Conservation (phyloP, 2,888 invertebrate genomes). For the Herminia tarsipennalis region DNA sequence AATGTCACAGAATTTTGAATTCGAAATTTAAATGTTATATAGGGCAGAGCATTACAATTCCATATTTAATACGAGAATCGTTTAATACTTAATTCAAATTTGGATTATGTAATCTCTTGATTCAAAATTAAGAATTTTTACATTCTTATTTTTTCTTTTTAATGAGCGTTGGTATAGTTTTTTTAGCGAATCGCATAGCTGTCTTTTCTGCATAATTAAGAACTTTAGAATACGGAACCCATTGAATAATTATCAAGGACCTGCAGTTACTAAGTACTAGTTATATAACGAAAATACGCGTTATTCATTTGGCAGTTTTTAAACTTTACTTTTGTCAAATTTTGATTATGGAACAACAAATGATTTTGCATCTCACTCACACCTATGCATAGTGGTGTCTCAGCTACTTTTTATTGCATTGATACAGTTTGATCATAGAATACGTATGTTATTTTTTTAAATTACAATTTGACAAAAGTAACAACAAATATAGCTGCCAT, state of each 20-base stretch:
- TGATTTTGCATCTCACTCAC: neutral
- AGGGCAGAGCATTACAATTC: no score
- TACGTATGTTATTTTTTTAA: no score
- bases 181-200: neutral
- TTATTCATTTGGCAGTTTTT: constrained; percentile 39
- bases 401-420: neutral
- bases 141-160: no score
- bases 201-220: constrained; percentile 6
- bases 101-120: no score
- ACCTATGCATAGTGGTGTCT: no score
- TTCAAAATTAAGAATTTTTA: no score
- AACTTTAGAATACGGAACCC: constrained; percentile 18
- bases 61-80: no score
- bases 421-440: no score
- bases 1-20: no score
- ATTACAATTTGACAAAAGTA: constrained; percentile 26
- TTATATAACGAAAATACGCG: constrained; percentile 22
- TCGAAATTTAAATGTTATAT: no score
- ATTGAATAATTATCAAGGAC: constrained; percentile 26
- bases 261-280: constrained; percentile 39
- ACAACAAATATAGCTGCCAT: constrained; percentile 33
- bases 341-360: neutral
- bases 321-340: constrained; percentile 18
- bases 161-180: no score
- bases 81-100: no score